Base-by-base conservation (phyloP, 2,113 vertebrate genomes). In the Urocitellus parryii region DNA sequence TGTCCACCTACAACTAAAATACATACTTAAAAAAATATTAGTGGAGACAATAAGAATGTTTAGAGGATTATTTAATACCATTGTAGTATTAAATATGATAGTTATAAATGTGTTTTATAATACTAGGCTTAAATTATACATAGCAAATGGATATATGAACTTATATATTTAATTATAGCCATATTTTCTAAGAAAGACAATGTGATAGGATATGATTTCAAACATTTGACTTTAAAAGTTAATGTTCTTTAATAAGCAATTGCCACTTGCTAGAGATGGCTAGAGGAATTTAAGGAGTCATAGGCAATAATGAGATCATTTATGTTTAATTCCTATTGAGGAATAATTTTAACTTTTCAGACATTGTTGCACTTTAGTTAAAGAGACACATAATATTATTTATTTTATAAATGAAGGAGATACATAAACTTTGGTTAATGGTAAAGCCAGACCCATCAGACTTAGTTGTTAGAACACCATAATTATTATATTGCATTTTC, bases 301-400 rank as follows among this genome's bases (percentile, higher is more conserved):
- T 34, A 67, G 34, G n/a, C 37, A 42, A 67, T 72, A 87, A 90
- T 93, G 53, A 94, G 32, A 87, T 48, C 70, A 74, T 81, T 74
- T 93, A 42, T 93, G 22, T 88, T 94, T 89, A 96, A 74, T 94
- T 91, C 14, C 32, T 70, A 32, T 25, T 82, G 42, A n/a, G n/a
- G n/a, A 87, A 86, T 86, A 4, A 53, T 94, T 97, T 94, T 83
- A 80, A 73, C 16, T 70, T 85, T 87, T 2, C 48, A 94, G 76
- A 88, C 18, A 85, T 67, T 65, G 20, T 79, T 48, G 0, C 51
- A 2, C 14, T 48, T 8, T 56, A 68, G 73, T 48, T 79, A 67
- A 65, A 76, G 56, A 96, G 39, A 82, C 22, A 74, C 37, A 12
- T 16, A 34, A 17, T 78, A 32, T 51, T 85, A 95, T 97, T 90